These are phyloP conservation scores for Portunus trituberculatus DNA, from an alignment of 1,140 invertebrate species.

Conservation along the genomic window DNA sequence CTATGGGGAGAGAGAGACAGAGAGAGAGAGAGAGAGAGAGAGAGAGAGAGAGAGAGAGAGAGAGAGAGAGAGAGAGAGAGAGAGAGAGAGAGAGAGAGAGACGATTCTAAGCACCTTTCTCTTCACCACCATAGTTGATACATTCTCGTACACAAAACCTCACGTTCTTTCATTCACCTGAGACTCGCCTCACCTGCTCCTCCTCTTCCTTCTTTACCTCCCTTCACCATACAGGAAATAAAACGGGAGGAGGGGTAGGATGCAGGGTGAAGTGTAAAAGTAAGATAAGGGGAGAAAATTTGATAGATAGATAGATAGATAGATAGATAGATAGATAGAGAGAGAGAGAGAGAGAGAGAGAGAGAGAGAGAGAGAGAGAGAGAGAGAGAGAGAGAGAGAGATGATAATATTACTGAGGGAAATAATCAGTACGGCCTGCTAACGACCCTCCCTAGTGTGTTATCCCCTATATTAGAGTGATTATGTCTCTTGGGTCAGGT, in stretches of 20 bases:
- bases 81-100: not conserved
- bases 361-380: conserved; percentile 58
- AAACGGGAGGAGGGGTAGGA: not conserved
- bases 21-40: conserved; percentile 1
- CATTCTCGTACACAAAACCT: not conserved
- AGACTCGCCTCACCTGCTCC: not conserved
- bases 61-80: conserved; percentile 20
- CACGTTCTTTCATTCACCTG: not conserved
- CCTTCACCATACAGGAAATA: not conserved
- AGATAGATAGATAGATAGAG: too few species aligned
- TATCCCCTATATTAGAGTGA: not conserved
- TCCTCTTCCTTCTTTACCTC: not conserved
- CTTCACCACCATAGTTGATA: not conserved
- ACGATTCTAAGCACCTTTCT: not conserved
- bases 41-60: conserved; percentile 20
- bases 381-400: conserved; percentile 8
- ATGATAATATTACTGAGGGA: not conserved
- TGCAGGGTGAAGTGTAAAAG: not conserved
- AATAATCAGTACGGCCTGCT: not conserved
- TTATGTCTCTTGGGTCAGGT: not conserved
- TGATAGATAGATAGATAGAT: not conserved
- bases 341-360: conserved; percentile 43
- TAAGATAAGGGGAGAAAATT: not conserved
- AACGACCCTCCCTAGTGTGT: not conserved
- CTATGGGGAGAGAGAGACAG: not conserved